phyloP scores from a whole-genome alignment of 1,140 invertebrate species.

The Euura saliciscinereae region DNA sequence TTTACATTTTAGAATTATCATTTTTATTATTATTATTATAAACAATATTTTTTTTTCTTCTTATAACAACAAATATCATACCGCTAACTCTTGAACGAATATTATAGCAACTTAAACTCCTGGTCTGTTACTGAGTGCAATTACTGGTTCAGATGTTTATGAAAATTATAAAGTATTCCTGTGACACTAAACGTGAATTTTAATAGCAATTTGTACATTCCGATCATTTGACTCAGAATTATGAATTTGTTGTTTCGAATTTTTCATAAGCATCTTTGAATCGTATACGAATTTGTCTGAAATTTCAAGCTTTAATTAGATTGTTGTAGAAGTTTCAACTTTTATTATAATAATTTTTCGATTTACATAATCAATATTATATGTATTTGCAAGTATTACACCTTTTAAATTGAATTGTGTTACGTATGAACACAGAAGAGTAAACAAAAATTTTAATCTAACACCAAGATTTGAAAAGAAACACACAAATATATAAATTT shows the following conservation, averaged over 20 bases:
- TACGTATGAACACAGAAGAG: background rate
- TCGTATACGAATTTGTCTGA: background rate
- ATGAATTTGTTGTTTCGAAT: background rate
- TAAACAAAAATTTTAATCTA: too few species aligned
- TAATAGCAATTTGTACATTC: background rate
- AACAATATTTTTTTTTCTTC: too few species aligned
- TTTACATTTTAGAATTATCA: background rate
- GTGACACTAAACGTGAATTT: too few species aligned
- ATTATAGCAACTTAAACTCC: background rate
- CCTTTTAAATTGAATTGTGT: background rate
- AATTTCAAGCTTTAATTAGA: constrained; percentile 7
- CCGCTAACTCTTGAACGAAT: background rate
- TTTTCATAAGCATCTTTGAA: constrained; percentile 5
- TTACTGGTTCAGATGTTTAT: background rate
- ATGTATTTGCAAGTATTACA: too few species aligned
- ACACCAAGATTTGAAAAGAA: too few species aligned
- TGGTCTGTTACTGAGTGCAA: background rate
- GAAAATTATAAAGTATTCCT: too few species aligned
- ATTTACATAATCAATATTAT: too few species aligned
- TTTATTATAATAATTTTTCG: background rate
- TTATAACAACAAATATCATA: constrained; percentile 5
- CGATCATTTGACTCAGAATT: background rate
- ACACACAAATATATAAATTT: background rate
- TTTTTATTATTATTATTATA: background rate
- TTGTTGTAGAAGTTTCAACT: background rate